phyloP scores from a whole-genome alignment of 1,140 invertebrate genomes.

The Saccostrea echinata region DNA sequence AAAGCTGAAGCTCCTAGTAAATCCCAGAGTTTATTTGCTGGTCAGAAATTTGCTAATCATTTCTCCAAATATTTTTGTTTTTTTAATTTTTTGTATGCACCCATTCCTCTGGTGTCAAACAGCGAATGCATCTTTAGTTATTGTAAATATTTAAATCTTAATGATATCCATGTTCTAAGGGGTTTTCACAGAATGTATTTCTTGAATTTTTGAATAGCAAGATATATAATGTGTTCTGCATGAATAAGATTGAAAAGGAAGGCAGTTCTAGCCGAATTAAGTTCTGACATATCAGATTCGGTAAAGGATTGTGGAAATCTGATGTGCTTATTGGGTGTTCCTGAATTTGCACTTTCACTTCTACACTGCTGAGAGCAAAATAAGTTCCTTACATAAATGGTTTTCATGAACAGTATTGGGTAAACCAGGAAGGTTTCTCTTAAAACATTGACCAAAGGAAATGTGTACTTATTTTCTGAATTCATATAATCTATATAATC shows the following conservation, averaged over 20 bases:
- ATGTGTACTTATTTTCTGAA: no score
- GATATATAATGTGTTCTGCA: neutral
- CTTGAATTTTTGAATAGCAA: neutral
- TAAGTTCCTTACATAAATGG: no score
- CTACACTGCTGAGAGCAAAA: no score
- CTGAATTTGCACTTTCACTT: no score
- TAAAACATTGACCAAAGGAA: no score
- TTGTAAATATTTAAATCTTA: neutral
- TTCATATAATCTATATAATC: no score
- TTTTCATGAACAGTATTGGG: no score
- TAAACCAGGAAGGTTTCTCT: no score
- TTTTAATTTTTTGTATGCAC: neutral
- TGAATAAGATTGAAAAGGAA: neutral
- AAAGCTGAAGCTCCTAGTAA: neutral
- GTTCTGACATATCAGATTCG: conserved; percentile 11
- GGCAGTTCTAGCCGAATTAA: neutral
- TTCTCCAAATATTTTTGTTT: neutral
- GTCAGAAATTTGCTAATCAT: neutral
- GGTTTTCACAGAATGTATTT: neutral
- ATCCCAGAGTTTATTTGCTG: neutral
- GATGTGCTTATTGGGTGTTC: neutral
- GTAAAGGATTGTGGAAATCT: neutral
- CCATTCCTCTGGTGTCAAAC: no score
- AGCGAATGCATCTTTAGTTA: neutral
- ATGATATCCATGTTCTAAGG: neutral